phyloP scores from a whole-genome alignment of 2,888 invertebrate species.

The Entomobrya multifasciata region DNA sequence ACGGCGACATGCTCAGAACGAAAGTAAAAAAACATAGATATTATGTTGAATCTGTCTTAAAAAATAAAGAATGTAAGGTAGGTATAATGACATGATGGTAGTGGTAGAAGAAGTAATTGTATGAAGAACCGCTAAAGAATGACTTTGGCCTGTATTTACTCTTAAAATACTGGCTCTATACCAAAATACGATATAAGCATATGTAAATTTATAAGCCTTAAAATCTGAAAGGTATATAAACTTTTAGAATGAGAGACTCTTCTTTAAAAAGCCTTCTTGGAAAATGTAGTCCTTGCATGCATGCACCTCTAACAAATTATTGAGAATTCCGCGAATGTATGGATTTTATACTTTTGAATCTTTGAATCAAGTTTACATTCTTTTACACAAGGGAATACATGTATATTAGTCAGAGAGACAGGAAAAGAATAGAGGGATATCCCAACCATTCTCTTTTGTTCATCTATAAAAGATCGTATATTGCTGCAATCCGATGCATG shows the following conservation, averaged over 20 bases:
- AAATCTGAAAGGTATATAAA: background rate
- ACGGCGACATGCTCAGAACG: too few species aligned
- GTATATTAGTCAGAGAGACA: background rate
- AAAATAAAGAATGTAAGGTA: too few species aligned
- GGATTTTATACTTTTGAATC: background rate
- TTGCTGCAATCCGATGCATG: background rate
- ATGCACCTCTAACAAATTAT: background rate
- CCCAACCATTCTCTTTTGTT: slow-evolving; percentile 9
- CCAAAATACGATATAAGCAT: background rate
- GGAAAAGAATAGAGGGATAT: slow-evolving; percentile 20
- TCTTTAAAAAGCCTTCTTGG: background rate
- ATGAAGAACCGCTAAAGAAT: background rate
- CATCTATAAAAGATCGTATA: background rate
- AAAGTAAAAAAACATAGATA: too few species aligned
- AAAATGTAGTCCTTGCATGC: slow-evolving; percentile 1
- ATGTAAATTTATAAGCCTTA: background rate
- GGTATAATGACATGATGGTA: background rate
- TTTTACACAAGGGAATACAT: background rate
- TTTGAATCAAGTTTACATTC: background rate
- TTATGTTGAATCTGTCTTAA: too few species aligned
- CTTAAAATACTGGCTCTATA: background rate
- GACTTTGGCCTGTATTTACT: background rate
- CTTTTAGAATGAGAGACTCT: background rate
- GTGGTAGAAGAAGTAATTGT: too few species aligned
- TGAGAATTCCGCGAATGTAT: background rate